Percentiles rank a stretch among this genome's conserved stretches.
phyloP scores from a whole-genome alignment of 2,797 vertebrate genomes.

The Hypotaenidia okinawae region DNA sequence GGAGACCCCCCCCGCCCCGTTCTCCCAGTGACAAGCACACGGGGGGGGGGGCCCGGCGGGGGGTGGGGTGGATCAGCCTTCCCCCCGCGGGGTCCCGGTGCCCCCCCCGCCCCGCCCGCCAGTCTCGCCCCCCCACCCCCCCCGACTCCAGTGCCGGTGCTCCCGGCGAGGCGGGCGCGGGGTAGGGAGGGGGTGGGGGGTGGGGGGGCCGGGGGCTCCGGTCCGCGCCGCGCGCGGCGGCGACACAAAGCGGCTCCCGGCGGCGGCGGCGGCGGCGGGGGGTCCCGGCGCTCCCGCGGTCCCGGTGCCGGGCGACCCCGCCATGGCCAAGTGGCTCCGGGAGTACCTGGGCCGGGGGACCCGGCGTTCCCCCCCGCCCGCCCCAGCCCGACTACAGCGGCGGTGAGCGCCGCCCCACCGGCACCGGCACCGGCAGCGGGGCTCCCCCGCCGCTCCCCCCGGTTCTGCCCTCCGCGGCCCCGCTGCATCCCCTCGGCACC shows the following conservation, averaged over 20 bases:
- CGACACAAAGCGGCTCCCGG: slow-evolving; percentile 13
- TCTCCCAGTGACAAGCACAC: background rate
- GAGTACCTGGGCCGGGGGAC: slow-evolving; percentile 25
- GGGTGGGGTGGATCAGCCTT: background rate
- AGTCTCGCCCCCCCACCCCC: background rate
- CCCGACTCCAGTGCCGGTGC: background rate
- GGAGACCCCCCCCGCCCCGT: too few relatives aligned
- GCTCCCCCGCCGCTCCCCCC: background rate
- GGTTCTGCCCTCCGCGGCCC: background rate
- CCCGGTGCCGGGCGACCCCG: background rate
- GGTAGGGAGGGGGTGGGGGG: background rate
- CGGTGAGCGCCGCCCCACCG: background rate
- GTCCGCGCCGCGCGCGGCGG: background rate
- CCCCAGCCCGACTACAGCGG: slow-evolving; percentile 29
- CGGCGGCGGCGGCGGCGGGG: background rate
- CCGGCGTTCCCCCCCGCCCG: background rate
- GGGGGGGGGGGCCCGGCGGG: background rate
- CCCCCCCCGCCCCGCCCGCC: background rate
- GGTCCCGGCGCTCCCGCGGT: background rate
- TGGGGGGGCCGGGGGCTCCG: slow-evolving; percentile 65
- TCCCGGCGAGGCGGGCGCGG: slow-evolving; percentile 62
- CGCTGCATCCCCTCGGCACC: background rate
- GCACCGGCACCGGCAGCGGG: background rate
- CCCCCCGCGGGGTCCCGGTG: background rate
- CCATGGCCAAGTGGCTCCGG: slow-evolving; percentile 34